These are phyloP conservation scores for Heterocephalus glaber DNA, from an alignment of 2,113 vertebrate genomes.

Conservation along the genomic window DNA sequence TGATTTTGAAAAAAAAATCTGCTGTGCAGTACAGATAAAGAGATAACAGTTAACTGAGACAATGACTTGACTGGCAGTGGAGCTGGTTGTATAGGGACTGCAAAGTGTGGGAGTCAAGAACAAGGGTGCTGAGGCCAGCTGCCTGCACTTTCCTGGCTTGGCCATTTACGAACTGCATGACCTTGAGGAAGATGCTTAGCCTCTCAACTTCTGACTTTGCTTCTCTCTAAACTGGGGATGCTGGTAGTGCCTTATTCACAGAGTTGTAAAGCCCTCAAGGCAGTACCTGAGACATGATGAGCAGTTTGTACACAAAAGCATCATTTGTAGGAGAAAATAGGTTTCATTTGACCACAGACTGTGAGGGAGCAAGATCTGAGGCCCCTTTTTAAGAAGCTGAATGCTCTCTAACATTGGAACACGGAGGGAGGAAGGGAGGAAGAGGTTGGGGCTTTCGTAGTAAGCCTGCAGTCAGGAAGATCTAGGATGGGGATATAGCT, in stretches of 20 bases:
- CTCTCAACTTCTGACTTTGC: neutral
- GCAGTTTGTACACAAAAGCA: neutral
- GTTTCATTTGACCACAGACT: neutral
- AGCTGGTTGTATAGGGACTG: neutral
- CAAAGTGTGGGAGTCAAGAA: neutral
- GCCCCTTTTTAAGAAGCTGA: neutral
- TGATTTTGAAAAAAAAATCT: conserved; percentile 3
- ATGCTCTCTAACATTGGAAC: neutral
- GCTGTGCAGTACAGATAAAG: neutral
- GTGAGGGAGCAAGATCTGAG: neutral
- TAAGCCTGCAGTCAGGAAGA: neutral
- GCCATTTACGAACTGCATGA: neutral
- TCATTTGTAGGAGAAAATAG: neutral
- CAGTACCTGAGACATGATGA: neutral
- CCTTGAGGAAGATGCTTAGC: neutral
- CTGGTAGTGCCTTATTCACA: neutral
- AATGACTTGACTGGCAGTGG: neutral
- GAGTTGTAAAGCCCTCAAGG: neutral
- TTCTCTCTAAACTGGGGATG: neutral
- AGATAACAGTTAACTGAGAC: conserved; percentile 13
- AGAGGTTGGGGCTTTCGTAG: neutral
- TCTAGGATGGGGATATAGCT: neutral
- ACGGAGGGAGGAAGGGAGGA: neutral
- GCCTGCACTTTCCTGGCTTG: neutral
- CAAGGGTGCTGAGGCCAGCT: neutral